Conservation (phyloP, 2,113 vertebrate genomes). For the Serilophus lunatus region DNA sequence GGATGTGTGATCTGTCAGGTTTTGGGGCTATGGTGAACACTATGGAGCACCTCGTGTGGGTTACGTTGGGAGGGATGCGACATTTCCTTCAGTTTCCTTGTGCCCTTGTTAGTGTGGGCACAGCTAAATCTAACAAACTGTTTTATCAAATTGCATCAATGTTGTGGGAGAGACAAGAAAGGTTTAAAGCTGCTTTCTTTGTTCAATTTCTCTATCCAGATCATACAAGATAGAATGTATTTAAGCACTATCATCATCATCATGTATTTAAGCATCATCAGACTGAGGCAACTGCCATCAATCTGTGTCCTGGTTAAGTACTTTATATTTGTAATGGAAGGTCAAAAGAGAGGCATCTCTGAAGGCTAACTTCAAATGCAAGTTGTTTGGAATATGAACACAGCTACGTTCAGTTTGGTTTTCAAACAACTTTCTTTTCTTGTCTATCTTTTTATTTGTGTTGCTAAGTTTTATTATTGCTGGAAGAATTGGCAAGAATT, state of each 20-base stretch:
- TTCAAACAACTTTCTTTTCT: not conserved
- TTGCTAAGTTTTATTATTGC: not conserved
- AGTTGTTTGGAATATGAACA: not conserved
- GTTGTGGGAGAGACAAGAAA: not conserved
- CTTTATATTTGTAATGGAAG: not conserved
- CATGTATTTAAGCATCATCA: not conserved
- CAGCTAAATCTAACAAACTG: not conserved
- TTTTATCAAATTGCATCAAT: not conserved
- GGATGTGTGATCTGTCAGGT: not conserved
- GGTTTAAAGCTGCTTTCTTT: not conserved
- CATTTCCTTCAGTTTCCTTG: not conserved
- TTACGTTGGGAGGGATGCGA: not conserved
- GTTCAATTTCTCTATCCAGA: not conserved
- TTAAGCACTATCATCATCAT: not conserved
- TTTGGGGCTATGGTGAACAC: not conserved
- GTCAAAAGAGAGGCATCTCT: not conserved
- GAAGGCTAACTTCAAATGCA: not conserved
- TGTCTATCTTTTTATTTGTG: not conserved
- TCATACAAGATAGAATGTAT: not conserved
- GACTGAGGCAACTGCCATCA: not conserved
- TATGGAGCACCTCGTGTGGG: rapidly evolving
- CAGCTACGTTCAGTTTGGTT: not conserved
- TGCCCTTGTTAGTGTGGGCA: not conserved
- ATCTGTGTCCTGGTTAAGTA: not conserved
- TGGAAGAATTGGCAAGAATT: not conserved